A percentile compares a stretch with the other conserved stretches of the same genome.
Conservation (phyloP, 1,140 invertebrate genomes). For the Atta texana region DNA sequence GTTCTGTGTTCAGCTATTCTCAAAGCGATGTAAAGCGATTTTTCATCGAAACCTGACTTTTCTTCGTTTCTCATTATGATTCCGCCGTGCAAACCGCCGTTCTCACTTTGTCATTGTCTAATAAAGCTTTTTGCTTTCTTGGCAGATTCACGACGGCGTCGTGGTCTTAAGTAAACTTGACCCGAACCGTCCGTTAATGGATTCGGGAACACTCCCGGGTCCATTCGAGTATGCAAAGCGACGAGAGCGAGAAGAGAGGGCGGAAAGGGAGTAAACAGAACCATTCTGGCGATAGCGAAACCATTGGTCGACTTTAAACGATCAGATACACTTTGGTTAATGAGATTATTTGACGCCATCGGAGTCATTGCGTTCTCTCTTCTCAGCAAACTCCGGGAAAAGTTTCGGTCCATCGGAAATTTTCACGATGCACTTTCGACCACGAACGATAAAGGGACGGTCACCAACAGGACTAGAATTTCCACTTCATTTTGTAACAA, state of each 20-base stretch:
- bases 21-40: conserved; percentile 32
- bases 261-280: conserved; percentile 71
- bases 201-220: conserved; percentile 74
- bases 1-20: conserved; percentile 15
- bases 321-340: conserved; percentile 79
- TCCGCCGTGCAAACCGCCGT: conserved; percentile 36
- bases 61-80: conserved; percentile 58
- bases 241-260: neutral
- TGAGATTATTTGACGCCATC: conserved; percentile 73
- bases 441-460: neutral
- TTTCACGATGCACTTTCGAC: conserved; percentile 24
- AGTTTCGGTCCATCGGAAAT: conserved; percentile 20
- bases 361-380: neutral
- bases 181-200: conserved; percentile 74
- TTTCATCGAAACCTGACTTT: conserved; percentile 38
- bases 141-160: conserved; percentile 53
- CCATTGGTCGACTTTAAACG: conserved; percentile 73
- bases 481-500: neutral
- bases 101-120: conserved; percentile 59
- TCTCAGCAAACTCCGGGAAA: conserved; percentile 5
- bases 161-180: conserved; percentile 75
- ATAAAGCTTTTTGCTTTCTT: conserved; percentile 76
- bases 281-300: conserved; percentile 66
- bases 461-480: neutral
- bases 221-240: conserved; percentile 75